Evolutionary conservation across 2,113 vertebrate genomes (phyloP), one percentile per base, ranked within the genome.

Genomic region (Sylvietta virens): DNA sequence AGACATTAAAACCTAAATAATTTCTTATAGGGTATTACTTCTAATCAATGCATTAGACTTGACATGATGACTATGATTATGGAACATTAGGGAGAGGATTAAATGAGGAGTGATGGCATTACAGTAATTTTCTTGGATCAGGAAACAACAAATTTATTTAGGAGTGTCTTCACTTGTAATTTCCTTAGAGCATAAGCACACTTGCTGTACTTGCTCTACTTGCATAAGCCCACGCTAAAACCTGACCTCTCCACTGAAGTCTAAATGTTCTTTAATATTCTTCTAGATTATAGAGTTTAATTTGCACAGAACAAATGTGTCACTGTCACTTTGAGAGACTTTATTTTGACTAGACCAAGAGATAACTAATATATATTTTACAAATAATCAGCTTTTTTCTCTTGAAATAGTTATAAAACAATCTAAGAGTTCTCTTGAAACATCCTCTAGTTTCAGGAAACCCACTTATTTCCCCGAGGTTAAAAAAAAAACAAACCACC

Each of bases 321-420:
- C 15, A 65, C 58, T 96, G 92, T 92, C 61, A 95, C 45, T 96
- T 92, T 92, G 72, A 76, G 53, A 95, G 71, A 81, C 64, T 67
- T 97, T 95, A 70, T 94, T 94, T 97, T 97, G 85, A 95, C 39
- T 42, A 92, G 74, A 73, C 47, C 12, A 87, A 86, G 44, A 57
- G 60, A 92, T 83, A 92, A 45, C 57, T 89, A 95, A 45, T 80
- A 53, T 60, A 86, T 57, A 87, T 28, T 23, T 95, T 79, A 95
- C 64, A 97, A 97, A 96, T 92, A 94, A 95, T 77, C 48, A 92
- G 31, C 1, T 2, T 51, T 87, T 48, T 77, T 39, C 17, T n/a
- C n/a, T 77, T 95, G 48, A 86, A 96, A 53, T 92, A 65, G 35
- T 90, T 77, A 88, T 95, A 95, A 98, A 98, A 76, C 18, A 72